Percentiles rank a stretch among this genome's conserved stretches.
These are phyloP conservation scores for Temnothorax nylanderi DNA, from an alignment of 1,140 invertebrate genomes.

Conservation along the genomic window DNA sequence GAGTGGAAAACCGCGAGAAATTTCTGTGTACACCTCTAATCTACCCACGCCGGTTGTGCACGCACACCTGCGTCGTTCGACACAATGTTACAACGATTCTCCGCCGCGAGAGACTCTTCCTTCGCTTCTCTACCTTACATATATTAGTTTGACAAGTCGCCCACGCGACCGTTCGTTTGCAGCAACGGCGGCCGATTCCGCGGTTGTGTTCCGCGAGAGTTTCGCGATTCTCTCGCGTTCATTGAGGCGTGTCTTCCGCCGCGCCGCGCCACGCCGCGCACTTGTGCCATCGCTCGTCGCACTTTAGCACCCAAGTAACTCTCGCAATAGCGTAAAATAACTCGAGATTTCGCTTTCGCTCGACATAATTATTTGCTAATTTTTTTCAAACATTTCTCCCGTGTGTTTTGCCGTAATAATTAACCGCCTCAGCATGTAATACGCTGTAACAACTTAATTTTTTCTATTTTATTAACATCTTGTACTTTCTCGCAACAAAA, in stretches of 20 bases:
- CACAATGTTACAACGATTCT: conserved; percentile 9
- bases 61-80: conserved; percentile 47
- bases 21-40: conserved; percentile 35
- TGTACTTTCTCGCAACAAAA: background rate
- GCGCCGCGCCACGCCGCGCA: background rate
- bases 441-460: background rate
- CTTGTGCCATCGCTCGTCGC: conserved; percentile 9
- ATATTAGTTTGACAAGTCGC: conserved; percentile 54
- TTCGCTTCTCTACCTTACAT: background rate
- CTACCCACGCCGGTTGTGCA: conserved; percentile 50
- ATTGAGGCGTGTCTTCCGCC: background rate
- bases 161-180: background rate
- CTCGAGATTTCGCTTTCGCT: background rate
- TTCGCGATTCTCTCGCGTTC: conserved; percentile 25
- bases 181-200: conserved; percentile 5
- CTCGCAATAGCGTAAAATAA: background rate
- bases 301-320: conserved; percentile 3
- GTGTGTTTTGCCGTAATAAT: background rate
- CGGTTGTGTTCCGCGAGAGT: background rate
- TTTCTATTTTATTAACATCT: background rate
- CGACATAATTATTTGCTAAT: background rate
- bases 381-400: background rate
- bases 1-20: background rate
- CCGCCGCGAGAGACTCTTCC: background rate
- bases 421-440: no score